Base-by-base conservation (phyloP, 2,888 invertebrate genomes). In the Ophioninae sp. region DNA sequence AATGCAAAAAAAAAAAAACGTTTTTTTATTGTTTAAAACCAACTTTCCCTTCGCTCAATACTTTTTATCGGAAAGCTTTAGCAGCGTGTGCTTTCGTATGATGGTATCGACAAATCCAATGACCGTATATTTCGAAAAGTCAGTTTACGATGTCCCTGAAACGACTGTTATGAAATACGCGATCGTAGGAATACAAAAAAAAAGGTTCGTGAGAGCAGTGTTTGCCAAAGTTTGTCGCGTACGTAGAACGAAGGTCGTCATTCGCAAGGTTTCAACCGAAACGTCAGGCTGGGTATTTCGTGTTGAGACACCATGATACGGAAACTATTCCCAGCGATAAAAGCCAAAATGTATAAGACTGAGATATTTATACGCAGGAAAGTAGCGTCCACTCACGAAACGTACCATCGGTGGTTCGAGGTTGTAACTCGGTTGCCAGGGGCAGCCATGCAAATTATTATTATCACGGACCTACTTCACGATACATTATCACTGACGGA, bases 401-500 rank as follows among this genome's bases (percentile, higher is more conserved):
- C 30, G n/a, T 64, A 44, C 30, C 57, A 56, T 44, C 39, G 23
- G 20, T n/a, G 70, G 57, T 50, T 74, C 62, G 23, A 20, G 50
- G 65, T 74, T 69, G 70, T 68, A 80, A 72, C 57, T 37, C 37
- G 61, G 82, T 85, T 82, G 77, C 69, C 70, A 80, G 64, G 83
- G 79, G 74, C 75, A 78, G 61, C 77, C 74, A 81, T 82, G 80
- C 70, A 78, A 80, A 83, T 83, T 85, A 83, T 78, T 75, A 78
- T 78, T 64, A 75, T 62, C 74, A 64, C 76, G 78, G 67, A 76
- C 64, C 81, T 78, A 70, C 67, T 70, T 69, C 57, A 20, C 37
- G 64, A 20, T 44, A 73, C 56, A 41, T n/a, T 61, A 50, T 57
- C 57, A 75, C 20, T 44, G 20, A 75, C 56, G 37, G 74, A 65